Base-by-base conservation (phyloP, 2,797 vertebrate species). In the Centroberyx gerrardi region DNA sequence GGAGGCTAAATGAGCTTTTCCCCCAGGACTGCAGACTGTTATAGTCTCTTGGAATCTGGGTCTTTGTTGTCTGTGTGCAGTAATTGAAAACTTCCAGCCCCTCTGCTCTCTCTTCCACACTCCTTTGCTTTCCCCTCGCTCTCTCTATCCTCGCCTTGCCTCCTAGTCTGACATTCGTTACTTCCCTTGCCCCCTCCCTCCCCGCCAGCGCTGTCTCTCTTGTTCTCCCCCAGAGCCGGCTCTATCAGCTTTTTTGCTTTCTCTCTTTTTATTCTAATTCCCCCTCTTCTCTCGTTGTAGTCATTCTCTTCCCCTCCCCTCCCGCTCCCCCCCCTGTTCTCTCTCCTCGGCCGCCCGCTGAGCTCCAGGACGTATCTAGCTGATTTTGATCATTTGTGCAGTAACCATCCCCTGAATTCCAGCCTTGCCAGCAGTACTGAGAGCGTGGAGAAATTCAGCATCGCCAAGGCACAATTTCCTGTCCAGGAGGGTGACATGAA, bases 11-110 rank as follows among this genome's bases (percentile, higher is more conserved):
- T 90, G 81, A 93, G 92, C 87, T 92, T 89, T 83, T 92, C 92
- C 92, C 93, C 89, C 63, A 10, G 74, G 93, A 91, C 85, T 88
- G 90, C 87, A 90, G 86, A 89, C 83, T 89, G 82, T 90, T 92
- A 88, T 81, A 93, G 87, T 91, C 92, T 91, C 85, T 87, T 87
- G 88, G 90, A 94, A 94, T 93, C 90, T 91, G 84, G 84, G 82
- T 90, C 93, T 92, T 94, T 95, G 93, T 94, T 94, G 91, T 87
- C 88, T 86, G 83, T 92, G 87, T 82, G 84, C 89, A 83, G 88
- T 94, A 94, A 94, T 93, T 94, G 93, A 96, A 95, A 94, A 92
- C 88, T 93, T 93, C 89, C 88, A 89, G 69, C 89, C 79, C 78
- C 63, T 72, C 18, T 62, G 44, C 69, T 81, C 68, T 58, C 65